phyloP scores from a whole-genome alignment of 2,888 invertebrate genomes.

The Pollenia amentaria region DNA sequence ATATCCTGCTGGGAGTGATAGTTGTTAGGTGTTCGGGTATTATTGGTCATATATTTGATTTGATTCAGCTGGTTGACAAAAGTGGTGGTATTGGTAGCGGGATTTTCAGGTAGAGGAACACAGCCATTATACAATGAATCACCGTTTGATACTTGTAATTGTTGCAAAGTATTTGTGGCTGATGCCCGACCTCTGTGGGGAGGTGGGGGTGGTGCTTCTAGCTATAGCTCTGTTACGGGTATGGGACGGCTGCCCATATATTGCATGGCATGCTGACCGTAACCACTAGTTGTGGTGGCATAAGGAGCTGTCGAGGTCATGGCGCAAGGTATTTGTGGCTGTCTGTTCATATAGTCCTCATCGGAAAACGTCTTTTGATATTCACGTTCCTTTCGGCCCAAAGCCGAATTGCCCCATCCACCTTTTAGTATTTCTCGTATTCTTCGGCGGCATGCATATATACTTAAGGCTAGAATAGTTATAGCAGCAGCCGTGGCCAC shows the following conservation, averaged over 20 bases:
- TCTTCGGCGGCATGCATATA: conserved; percentile 92
- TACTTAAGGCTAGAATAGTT: conserved; percentile 89
- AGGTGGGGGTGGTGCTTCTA: conserved; percentile 95
- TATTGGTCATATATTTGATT: conserved; percentile 84
- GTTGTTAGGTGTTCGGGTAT: conserved; percentile 69
- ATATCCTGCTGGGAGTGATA: conserved; percentile 81
- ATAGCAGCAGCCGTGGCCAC: conserved; percentile 90
- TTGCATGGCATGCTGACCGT: conserved; percentile 85
- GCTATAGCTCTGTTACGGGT: conserved; percentile 97
- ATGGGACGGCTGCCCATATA: conserved; percentile 87
- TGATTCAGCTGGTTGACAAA: conserved; percentile 83
- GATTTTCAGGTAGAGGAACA: conserved; percentile 76
- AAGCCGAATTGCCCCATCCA: conserved; percentile 83
- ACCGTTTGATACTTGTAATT: conserved; percentile 82
- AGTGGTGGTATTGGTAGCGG: conserved; percentile 80
- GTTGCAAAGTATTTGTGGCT: conserved; percentile 79
- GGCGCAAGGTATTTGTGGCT: conserved; percentile 81
- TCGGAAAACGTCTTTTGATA: conserved; percentile 96
- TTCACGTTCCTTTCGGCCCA: conserved; percentile 91
- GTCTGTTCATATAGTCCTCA: conserved; percentile 89
- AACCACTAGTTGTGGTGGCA: conserved; percentile 78
- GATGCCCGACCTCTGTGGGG: conserved; percentile 86
- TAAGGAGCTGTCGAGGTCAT: conserved; percentile 78
- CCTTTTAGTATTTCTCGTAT: conserved; percentile 92
- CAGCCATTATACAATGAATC: conserved; percentile 76